These are phyloP conservation scores for Rhipidura dahli DNA, from an alignment of 2,113 vertebrate species.

Conservation along the genomic window DNA sequence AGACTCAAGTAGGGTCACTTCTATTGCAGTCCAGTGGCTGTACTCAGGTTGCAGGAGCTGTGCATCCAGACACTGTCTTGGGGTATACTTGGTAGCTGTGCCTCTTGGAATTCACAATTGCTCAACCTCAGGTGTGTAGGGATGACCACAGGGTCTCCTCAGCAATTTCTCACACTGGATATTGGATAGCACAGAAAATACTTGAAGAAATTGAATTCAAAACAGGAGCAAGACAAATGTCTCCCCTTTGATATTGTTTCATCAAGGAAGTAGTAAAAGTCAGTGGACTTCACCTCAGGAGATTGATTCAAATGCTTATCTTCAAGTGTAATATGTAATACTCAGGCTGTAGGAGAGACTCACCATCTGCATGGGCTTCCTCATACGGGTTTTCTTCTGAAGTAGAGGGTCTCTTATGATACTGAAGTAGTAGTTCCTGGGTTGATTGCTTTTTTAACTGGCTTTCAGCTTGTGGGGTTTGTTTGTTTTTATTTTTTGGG, in stretches of 20 bases:
- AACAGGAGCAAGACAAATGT: background rate
- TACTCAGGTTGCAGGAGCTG: background rate
- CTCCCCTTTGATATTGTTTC: background rate
- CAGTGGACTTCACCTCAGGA: background rate
- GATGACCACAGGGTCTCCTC: background rate
- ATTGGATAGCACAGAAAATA: background rate
- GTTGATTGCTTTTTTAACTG: background rate
- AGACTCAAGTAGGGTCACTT: background rate
- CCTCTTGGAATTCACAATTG: background rate
- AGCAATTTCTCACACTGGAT: background rate
- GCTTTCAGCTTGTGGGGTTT: background rate
- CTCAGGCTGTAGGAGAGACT: background rate
- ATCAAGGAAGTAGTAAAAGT: background rate
- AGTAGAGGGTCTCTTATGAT: background rate
- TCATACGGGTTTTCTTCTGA: background rate
- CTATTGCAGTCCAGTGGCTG: background rate
- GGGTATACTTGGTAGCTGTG: background rate
- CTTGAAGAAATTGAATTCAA: background rate
- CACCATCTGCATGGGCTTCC: background rate
- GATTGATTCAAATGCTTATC: background rate
- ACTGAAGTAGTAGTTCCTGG: background rate
- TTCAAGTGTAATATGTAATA: background rate
- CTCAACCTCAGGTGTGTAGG: background rate
- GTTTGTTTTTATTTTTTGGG: no score
- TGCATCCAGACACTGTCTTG: background rate